These are phyloP conservation scores for Aurelia sp. DNA, from an alignment of 30 jellyfish, hydroid and myxozoan species.

Conservation along the genomic window DNA sequence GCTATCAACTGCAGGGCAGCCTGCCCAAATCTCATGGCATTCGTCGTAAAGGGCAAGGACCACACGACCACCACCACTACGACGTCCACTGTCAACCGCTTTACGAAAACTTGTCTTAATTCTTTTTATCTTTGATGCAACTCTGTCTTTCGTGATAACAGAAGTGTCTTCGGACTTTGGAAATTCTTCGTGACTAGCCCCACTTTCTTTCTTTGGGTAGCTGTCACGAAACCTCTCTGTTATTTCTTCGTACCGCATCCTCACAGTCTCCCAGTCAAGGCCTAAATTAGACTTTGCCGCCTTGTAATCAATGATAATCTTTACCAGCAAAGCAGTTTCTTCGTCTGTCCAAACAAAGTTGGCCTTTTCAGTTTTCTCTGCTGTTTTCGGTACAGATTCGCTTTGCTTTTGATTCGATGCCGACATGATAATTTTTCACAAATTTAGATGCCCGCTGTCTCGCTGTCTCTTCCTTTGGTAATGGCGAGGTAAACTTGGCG, in stretches of 20 bases:
- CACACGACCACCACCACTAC: slow-evolving; percentile 41
- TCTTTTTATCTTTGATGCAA: slow-evolving; percentile 15
- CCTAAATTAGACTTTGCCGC: slow-evolving; percentile 8
- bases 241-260: slow-evolving; percentile 24
- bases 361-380: not conserved
- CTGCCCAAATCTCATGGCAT: slow-evolving; percentile 38
- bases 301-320: slow-evolving; percentile 18
- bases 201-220: slow-evolving; percentile 27
- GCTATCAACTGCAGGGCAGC: slow-evolving; percentile 50
- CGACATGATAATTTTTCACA: too few relatives aligned
- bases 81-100: slow-evolving; percentile 37
- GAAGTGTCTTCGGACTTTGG: not conserved
- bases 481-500: too few relatives aligned
- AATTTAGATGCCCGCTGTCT: too few relatives aligned
- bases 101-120: slow-evolving; percentile 17
- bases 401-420: too few relatives aligned
- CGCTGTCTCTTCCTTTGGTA: too few relatives aligned
- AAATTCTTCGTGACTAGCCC: not conserved
- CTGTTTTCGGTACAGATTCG: too few relatives aligned
- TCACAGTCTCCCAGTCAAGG: slow-evolving; percentile 26
- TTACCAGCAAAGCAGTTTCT: slow-evolving; percentile 22
- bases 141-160: not conserved
- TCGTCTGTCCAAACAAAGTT: slow-evolving; percentile 37
- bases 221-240: not conserved
- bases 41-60: not conserved